Evolutionary conservation across 2,113 vertebrate species (phyloP).

Genomic region (Pedionomus torquatus): DNA sequence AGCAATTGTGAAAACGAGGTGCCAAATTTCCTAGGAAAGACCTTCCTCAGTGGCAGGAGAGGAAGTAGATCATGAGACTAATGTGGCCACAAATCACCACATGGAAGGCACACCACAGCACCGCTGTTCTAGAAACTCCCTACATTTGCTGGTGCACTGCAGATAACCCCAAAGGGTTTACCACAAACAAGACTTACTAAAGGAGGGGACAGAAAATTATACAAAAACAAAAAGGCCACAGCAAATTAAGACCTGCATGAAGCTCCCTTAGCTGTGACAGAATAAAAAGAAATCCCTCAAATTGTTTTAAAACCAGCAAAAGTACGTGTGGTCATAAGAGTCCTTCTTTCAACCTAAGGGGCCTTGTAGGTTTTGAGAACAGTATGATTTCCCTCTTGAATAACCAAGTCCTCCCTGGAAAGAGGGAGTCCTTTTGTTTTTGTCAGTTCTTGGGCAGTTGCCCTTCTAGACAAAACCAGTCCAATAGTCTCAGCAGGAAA

Average conservation of each 20-base stretch:
- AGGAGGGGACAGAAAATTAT: neutral
- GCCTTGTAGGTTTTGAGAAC: neutral
- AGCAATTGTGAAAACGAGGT: neutral
- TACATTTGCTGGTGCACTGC: neutral
- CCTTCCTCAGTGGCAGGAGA: neutral
- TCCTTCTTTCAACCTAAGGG: neutral
- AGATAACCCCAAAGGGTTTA: neutral
- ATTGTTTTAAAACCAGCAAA: neutral
- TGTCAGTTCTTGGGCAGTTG: slow-evolving; percentile 52
- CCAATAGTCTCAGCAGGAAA: slow-evolving; percentile 58
- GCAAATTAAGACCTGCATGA: neutral
- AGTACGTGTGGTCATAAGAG: neutral
- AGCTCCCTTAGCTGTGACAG: neutral
- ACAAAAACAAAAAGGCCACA: neutral
- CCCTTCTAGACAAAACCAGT: slow-evolving; percentile 47
- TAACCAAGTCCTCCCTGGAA: slow-evolving; percentile 7
- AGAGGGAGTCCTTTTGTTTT: slow-evolving; percentile 36
- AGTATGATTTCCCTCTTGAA: neutral
- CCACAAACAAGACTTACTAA: neutral
- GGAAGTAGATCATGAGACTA: neutral
- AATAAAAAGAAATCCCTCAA: neutral
- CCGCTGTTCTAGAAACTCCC: neutral
- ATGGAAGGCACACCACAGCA: neutral
- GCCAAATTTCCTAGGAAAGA: neutral
- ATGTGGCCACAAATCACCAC: neutral